These are phyloP conservation scores for Uloborus plumipes DNA, from an alignment of 2,888 invertebrate species.

Conservation along the genomic window DNA sequence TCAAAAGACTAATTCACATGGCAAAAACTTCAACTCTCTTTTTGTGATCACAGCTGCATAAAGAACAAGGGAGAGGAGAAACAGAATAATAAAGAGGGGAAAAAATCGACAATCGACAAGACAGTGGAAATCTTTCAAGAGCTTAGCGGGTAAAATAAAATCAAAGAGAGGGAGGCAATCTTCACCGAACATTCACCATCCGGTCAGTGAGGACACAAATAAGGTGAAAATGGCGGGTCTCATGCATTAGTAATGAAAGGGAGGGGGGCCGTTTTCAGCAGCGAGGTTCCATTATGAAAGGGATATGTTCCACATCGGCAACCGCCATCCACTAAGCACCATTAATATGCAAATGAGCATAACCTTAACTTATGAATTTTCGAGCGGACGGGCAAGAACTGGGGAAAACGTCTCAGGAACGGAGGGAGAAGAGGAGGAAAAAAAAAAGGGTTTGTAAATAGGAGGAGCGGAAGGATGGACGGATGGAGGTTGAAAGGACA, in stretches of 20 bases:
- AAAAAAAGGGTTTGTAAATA: background rate
- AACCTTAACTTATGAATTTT: constrained; percentile 53
- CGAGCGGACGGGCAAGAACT: constrained; percentile 1
- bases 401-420: background rate
- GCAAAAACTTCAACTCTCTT: constrained; percentile 25
- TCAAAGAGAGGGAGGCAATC: constrained; percentile 2
- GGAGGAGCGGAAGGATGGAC: constrained; percentile 21
- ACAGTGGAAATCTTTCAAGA: constrained; percentile 13
- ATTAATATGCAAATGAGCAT: constrained; percentile 61
- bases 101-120: constrained; percentile 22
- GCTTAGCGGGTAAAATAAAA: background rate
- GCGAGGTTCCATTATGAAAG: constrained; percentile 43
- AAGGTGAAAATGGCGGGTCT: constrained; percentile 63
- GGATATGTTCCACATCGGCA: constrained; percentile 61
- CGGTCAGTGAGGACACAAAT: constrained; percentile 62
- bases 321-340: constrained; percentile 49
- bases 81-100: constrained; percentile 10
- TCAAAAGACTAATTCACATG: background rate
- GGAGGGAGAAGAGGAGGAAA: background rate
- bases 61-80: constrained; percentile 21
- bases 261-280: constrained; percentile 13
- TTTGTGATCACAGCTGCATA: constrained; percentile 40
- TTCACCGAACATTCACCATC: constrained; percentile 39
- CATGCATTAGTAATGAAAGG: constrained; percentile 62
- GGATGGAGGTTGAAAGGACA: constrained; percentile 45